Conservation (phyloP, 2,113 vertebrate species). For the Pseudorasbora parva region DNA sequence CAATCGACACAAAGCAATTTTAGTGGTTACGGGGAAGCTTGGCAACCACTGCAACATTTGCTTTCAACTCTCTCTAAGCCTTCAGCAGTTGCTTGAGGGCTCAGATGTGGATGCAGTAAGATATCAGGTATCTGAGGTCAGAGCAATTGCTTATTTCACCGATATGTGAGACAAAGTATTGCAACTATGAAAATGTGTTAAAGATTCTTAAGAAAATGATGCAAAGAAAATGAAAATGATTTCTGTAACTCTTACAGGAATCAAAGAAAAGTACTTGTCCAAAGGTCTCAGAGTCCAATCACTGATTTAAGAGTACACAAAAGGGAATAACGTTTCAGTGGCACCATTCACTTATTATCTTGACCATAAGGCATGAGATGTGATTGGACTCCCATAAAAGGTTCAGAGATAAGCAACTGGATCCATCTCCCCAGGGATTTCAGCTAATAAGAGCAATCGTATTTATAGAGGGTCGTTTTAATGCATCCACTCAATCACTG, state of each 20-base stretch:
- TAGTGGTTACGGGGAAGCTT: slow-evolving; percentile 65
- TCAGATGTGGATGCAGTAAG: slow-evolving; percentile 52
- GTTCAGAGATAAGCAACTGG: slow-evolving; percentile 69
- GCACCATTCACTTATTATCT: slow-evolving; percentile 14
- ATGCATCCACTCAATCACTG: slow-evolving; percentile 72
- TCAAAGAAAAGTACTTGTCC: background rate
- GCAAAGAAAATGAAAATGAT: no score
- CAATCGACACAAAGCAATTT: slow-evolving; percentile 67
- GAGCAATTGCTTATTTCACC: slow-evolving; percentile 50
- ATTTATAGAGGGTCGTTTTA: slow-evolving; percentile 79
- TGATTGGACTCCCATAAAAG: slow-evolving; percentile 77
- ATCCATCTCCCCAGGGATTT: slow-evolving; percentile 73
- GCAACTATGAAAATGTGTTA: background rate
- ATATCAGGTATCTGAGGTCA: slow-evolving; percentile 63
- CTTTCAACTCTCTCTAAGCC: slow-evolving; percentile 61
- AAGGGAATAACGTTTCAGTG: background rate
- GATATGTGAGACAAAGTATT: slow-evolving; percentile 32
- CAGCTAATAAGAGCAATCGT: slow-evolving; percentile 75
- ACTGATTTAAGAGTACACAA: background rate
- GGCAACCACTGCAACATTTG: slow-evolving; percentile 64
- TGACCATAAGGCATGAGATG: slow-evolving; percentile 18
- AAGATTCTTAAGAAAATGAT: background rate
- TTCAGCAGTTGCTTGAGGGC: slow-evolving; percentile 66
- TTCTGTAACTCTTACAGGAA: background rate
- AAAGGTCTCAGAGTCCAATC: background rate